phyloP scores from a whole-genome alignment of 2,113 vertebrate species.

The Brachyistius frenatus region DNA sequence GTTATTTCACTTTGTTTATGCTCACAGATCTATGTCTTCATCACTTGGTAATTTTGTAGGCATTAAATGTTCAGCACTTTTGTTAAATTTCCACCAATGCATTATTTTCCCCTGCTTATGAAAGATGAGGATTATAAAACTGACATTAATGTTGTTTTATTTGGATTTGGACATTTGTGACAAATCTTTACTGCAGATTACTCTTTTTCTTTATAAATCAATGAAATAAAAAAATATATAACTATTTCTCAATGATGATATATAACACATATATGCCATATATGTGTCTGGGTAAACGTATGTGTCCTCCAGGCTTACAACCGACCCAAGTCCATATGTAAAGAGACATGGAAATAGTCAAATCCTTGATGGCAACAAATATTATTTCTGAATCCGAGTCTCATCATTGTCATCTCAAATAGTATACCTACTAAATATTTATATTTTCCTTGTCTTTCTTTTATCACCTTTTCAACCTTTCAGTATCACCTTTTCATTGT shows the following conservation, averaged over 20 bases:
- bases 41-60: not conserved
- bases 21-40: slow-evolving; percentile 1
- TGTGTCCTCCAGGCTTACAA: not conserved
- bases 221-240: too few species aligned
- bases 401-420: slow-evolving; percentile 18
- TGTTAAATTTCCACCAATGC: not conserved
- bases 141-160: too few species aligned
- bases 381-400: slow-evolving; percentile 3
- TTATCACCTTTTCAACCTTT: slow-evolving; percentile 34
- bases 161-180: too few species aligned
- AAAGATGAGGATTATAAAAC: not conserved
- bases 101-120: not conserved
- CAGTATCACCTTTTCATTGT: slow-evolving; percentile 61
- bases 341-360: not conserved
- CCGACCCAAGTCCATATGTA: not conserved
- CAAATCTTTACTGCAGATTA: too few species aligned
- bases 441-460: slow-evolving; percentile 33
- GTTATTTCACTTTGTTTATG: slow-evolving; percentile 25
- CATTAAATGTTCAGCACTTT: not conserved
- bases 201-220: not conserved
- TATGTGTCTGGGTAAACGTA: not conserved
- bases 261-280: too few species aligned
- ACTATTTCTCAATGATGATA: too few species aligned
- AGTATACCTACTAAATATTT: slow-evolving; percentile 48
- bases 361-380: not conserved